Evolutionary conservation across 2,888 invertebrate genomes (phyloP).

Genomic region (Stenodema calcarata): DNA sequence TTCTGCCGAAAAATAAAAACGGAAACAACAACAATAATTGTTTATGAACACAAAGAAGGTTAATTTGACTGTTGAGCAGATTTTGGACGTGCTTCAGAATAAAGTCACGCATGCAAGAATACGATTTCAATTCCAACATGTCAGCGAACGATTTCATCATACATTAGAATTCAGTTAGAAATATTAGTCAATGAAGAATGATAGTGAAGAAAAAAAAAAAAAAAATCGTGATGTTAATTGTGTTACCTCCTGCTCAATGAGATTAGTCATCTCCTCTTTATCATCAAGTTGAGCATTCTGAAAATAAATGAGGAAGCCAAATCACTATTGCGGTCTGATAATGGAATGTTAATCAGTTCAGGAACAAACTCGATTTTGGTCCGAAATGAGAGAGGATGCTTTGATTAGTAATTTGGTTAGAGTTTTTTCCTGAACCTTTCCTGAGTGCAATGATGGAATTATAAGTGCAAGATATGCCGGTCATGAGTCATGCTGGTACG

Average conservation of each 20-base stretch:
- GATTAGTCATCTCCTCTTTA: constrained; percentile 58
- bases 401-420: neutral
- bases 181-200: neutral
- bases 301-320: constrained; percentile 52
- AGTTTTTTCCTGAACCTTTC: neutral
- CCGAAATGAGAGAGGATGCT: neutral
- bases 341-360: neutral
- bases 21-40: no score
- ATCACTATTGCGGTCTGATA: constrained; percentile 14
- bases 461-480: neutral
- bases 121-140: neutral
- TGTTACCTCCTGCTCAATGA: constrained; percentile 57
- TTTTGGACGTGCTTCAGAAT: neutral
- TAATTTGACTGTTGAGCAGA: no score
- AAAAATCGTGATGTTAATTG: constrained; percentile 42
- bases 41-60: no score
- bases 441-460: neutral
- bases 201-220: constrained; percentile 31
- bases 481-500: neutral
- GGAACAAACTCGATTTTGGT: neutral
- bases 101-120: neutral
- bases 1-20: no score
- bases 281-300: constrained; percentile 57
- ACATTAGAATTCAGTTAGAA: neutral
- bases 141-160: neutral